These are phyloP conservation scores for Notolabrus celidotus DNA, from an alignment of 2,797 vertebrate species.

Conservation along the genomic window DNA sequence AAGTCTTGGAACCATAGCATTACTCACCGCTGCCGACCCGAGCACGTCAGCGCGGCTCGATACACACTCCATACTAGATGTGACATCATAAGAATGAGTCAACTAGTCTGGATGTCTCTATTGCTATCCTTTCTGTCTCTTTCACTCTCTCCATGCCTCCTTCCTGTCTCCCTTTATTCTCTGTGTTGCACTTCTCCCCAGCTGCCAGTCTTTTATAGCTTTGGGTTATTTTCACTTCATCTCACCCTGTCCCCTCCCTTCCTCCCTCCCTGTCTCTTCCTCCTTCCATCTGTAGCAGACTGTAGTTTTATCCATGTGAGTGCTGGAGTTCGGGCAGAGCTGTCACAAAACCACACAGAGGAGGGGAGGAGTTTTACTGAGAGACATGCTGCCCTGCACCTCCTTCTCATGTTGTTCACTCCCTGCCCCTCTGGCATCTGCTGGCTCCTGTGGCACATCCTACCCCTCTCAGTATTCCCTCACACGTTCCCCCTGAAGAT, in stretches of 20 bases:
- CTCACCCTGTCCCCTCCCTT: slow-evolving; percentile 25
- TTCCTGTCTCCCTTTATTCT: slow-evolving; percentile 55
- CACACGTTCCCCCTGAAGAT: slow-evolving; percentile 47
- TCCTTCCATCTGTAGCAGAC: slow-evolving; percentile 38
- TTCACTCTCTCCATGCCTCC: slow-evolving; percentile 27
- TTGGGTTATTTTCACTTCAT: slow-evolving; percentile 66
- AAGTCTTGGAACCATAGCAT: slow-evolving; percentile 47
- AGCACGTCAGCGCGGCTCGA: slow-evolving; percentile 56
- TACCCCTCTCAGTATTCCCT: slow-evolving; percentile 42
- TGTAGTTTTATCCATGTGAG: slow-evolving; percentile 42
- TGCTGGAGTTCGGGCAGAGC: slow-evolving; percentile 53
- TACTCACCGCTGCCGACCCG: slow-evolving; percentile 67
- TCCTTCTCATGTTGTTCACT: slow-evolving; percentile 24
- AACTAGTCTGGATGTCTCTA: slow-evolving; percentile 65
- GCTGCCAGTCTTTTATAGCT: slow-evolving; percentile 64
- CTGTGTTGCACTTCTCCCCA: slow-evolving; percentile 43
- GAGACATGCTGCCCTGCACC: slow-evolving; percentile 26
- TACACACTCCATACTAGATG: slow-evolving; percentile 54
- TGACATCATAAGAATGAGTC: slow-evolving; percentile 76
- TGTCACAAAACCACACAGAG: slow-evolving; percentile 62
- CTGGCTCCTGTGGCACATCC: slow-evolving; percentile 38
- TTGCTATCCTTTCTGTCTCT: slow-evolving; percentile 54
- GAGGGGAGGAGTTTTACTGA: slow-evolving; percentile 31
- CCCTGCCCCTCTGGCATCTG: slow-evolving; percentile 60
- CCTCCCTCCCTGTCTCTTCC: neutral